phyloP scores from a whole-genome alignment of 2,797 vertebrate species.

The Sphenodon punctatus region DNA sequence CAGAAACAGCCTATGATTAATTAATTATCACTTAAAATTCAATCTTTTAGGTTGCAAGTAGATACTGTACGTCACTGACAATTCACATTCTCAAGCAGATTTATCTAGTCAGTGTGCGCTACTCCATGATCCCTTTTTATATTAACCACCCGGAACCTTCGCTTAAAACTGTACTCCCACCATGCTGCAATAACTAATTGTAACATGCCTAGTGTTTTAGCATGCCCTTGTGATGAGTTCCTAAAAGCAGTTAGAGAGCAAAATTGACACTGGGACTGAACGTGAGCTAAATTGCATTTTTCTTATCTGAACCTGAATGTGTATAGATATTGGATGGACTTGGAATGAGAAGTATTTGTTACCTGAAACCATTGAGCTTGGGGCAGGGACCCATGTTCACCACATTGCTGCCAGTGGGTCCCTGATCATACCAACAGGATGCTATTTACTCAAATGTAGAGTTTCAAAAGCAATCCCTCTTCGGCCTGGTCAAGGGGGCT shows the following conservation, averaged over 20 bases:
- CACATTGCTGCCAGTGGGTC: too few species aligned
- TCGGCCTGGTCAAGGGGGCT: not conserved
- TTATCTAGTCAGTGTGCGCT: not conserved
- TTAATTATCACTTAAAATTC: slow-evolving; percentile 60
- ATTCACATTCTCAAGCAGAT: slow-evolving; percentile 33
- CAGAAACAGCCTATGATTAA: slow-evolving; percentile 50
- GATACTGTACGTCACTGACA: slow-evolving; percentile 39
- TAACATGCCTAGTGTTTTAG: not conserved
- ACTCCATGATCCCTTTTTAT: not conserved
- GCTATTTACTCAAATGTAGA: too few species aligned
- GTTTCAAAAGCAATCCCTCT: not conserved
- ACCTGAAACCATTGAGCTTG: too few species aligned
- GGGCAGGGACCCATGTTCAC: too few species aligned
- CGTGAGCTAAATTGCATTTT: not conserved
- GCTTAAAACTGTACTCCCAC: not conserved
- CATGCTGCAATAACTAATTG: not conserved
- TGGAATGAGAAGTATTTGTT: too few species aligned
- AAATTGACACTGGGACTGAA: slow-evolving; percentile 6
- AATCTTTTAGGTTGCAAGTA: slow-evolving; percentile 17
- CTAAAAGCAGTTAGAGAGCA: not conserved
- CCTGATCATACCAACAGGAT: too few species aligned
- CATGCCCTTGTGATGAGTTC: not conserved
- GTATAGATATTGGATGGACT: too few species aligned
- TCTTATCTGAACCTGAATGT: not conserved
- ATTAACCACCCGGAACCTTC: not conserved